These are phyloP conservation scores for Takifugu flavidus DNA, from an alignment of 2,113 vertebrate species.

Conservation along the genomic window DNA sequence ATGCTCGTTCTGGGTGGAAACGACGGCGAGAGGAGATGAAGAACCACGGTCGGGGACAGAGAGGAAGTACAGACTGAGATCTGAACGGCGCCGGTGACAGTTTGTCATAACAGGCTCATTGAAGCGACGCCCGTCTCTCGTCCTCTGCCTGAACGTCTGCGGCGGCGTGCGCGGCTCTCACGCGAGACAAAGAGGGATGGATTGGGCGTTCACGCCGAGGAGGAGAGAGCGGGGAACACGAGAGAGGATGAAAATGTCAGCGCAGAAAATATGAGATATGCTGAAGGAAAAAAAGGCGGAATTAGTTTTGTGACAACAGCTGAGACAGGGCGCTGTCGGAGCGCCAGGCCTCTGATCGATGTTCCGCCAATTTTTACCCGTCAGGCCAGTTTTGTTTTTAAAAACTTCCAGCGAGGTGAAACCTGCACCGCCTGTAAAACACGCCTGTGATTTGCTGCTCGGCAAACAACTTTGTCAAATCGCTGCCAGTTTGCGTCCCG, in stretches of 20 bases:
- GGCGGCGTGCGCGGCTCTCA: constrained; percentile 27
- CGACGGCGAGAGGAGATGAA: not conserved
- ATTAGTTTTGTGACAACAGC: constrained; percentile 24
- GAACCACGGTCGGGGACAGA: constrained; percentile 12
- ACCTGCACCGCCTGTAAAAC: not conserved
- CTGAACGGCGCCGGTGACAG: constrained; percentile 41
- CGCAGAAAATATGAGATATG: constrained; percentile 30
- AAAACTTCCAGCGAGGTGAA: not conserved
- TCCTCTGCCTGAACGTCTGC: constrained; percentile 18
- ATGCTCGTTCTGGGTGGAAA: constrained; percentile 10
- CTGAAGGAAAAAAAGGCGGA: constrained; percentile 1
- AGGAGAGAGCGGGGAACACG: constrained; percentile 23
- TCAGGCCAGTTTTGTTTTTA: not conserved
- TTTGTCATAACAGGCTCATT: constrained; percentile 53
- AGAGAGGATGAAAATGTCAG: constrained; percentile 42
- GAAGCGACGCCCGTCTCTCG: constrained; percentile 39
- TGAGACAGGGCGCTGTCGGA: constrained; percentile 29
- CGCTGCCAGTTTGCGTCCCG: not conserved
- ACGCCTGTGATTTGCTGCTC: not conserved
- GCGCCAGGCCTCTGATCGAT: constrained; percentile 28
- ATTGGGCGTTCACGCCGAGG: constrained; percentile 18
- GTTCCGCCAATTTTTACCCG: not conserved
- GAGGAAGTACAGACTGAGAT: constrained; percentile 27
- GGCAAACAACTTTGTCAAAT: not conserved
- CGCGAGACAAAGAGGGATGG: constrained; percentile 38